Conservation (phyloP, 1,140 invertebrate species). For the Camponotus vicinus region DNA sequence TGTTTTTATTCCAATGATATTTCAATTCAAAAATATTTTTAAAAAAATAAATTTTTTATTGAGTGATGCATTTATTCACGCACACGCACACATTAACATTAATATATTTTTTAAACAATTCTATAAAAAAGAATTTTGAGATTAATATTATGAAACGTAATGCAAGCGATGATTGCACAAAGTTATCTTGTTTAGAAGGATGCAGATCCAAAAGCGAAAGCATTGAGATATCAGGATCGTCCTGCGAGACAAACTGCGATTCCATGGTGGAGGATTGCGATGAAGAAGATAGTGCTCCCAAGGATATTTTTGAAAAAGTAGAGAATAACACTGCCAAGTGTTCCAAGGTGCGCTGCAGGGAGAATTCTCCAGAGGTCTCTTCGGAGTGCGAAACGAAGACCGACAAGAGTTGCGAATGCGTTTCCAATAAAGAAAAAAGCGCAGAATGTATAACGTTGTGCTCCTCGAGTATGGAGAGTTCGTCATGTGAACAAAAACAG, state of each 20-base stretch:
- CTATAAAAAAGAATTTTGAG: not conserved
- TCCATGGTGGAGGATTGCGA: conserved; percentile 4
- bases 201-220: conserved; percentile 5
- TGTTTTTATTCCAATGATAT: not conserved
- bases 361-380: not conserved
- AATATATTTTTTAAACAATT: not conserved
- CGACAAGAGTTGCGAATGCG: conserved; percentile 27
- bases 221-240: not conserved
- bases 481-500: not conserved
- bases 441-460: conserved; percentile 24
- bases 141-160: conserved; percentile 36
- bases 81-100: not conserved
- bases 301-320: not conserved
- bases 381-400: conserved; percentile 1
- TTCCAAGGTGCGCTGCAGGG: not conserved
- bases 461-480: not conserved
- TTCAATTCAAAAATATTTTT: not conserved
- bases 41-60: not conserved
- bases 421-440: not conserved
- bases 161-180: not conserved
- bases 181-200: not conserved
- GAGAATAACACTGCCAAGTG: not conserved
- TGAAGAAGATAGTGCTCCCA: not conserved
- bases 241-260: conserved; percentile 18
- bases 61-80: not conserved